These are phyloP conservation scores for Nymphicus hollandicus DNA, from an alignment of 2,113 vertebrate genomes.

Conservation along the genomic window DNA sequence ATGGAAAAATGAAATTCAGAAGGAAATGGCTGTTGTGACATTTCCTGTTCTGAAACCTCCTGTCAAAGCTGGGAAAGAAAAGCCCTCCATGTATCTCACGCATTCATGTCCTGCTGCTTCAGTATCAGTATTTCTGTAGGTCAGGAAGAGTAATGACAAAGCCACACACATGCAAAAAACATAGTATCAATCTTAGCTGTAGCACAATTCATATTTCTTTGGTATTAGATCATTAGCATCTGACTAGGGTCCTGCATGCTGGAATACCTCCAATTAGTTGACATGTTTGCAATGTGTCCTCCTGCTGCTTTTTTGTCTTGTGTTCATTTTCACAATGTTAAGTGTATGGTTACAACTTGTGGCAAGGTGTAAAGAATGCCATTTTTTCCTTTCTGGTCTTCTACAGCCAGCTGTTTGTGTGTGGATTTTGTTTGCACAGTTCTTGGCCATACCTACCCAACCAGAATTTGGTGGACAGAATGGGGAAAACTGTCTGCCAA, in stretches of 20 bases:
- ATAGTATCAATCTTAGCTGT: neutral
- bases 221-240: neutral
- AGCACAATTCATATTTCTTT: neutral
- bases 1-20: neutral
- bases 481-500: neutral
- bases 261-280: neutral
- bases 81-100: neutral
- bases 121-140: neutral
- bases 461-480: neutral
- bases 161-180: neutral
- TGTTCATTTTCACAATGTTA: neutral
- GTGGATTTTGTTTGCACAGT: fast-evolving
- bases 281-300: neutral
- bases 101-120: neutral
- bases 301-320: neutral
- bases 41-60: neutral
- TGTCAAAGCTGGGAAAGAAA: neutral
- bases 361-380: neutral
- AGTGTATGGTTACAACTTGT: neutral
- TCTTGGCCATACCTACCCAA: neutral
- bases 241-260: neutral
- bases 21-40: neutral
- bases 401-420: neutral
- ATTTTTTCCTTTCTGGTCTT: neutral
- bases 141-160: neutral